phyloP scores from a whole-genome alignment of 2,113 vertebrate species.

The Dolichallabes microphthalmus region DNA sequence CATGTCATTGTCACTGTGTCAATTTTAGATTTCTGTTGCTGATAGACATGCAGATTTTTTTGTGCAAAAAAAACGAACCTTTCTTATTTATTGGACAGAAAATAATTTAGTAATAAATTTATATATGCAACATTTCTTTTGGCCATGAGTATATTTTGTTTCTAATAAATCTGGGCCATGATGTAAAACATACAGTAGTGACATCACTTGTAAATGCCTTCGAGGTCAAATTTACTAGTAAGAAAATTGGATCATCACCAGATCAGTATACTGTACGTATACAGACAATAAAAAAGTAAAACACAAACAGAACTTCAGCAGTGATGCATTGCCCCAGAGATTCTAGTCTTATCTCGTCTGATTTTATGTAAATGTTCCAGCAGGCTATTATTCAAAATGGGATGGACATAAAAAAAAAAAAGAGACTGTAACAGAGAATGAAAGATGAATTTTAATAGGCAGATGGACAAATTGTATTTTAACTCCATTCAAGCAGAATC shows the following conservation, averaged over 20 bases:
- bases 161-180: background rate
- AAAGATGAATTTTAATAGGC: constrained; percentile 25
- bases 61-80: too few species aligned
- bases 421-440: background rate
- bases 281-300: background rate
- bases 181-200: background rate
- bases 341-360: background rate
- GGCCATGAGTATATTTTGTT: background rate
- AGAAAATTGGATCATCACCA: background rate
- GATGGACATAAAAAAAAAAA: background rate
- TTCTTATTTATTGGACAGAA: too few species aligned
- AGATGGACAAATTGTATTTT: constrained; percentile 10
- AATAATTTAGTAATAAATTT: too few species aligned
- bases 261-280: background rate
- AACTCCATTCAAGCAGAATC: background rate
- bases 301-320: background rate
- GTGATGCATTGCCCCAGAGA: background rate
- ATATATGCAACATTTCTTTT: too few species aligned
- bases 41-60: too few species aligned
- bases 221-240: background rate
- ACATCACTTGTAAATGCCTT: background rate
- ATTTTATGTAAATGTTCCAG: constrained; percentile 19
- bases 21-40: too few species aligned
- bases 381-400: background rate
- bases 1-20: too few species aligned